Conservation (phyloP, 2,888 invertebrate species). For the Thalpophila matura region DNA sequence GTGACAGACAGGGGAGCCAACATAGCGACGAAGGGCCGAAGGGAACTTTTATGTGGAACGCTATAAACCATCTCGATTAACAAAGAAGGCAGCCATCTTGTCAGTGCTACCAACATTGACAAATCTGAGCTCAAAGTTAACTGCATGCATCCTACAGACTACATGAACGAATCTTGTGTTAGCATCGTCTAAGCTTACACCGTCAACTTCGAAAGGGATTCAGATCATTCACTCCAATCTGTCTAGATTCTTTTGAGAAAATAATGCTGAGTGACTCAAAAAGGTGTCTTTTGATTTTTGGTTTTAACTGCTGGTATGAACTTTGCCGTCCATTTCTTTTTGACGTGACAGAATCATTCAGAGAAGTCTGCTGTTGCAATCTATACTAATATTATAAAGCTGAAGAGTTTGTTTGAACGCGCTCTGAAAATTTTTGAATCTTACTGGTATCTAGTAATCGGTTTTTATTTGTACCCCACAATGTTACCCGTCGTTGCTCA, state of each 20-base stretch:
- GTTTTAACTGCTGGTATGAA: neutral
- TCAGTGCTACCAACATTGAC: constrained; percentile 36
- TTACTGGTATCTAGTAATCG: too few species aligned
- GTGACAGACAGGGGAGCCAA: too few species aligned
- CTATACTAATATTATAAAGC: too few species aligned
- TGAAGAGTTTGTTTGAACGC: too few species aligned
- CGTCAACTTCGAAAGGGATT: constrained; percentile 36
- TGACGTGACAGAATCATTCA: too few species aligned
- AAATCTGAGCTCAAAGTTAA: constrained; percentile 23
- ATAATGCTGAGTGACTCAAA: neutral
- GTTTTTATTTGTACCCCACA: too few species aligned
- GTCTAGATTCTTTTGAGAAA: constrained; percentile 3
- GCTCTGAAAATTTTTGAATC: too few species aligned
- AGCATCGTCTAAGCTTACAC: constrained; percentile 29
- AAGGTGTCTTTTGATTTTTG: constrained; percentile 1
- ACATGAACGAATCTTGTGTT: constrained; percentile 5
- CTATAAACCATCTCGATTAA: neutral
- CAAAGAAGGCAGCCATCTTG: constrained; percentile 9
- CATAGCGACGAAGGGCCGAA: too few species aligned
- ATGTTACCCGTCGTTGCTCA: too few species aligned
- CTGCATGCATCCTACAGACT: neutral
- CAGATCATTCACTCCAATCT: constrained; percentile 7
- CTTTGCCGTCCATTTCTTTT: neutral
- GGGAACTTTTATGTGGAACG: too few species aligned
- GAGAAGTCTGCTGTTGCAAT: too few species aligned